Base-by-base conservation (phyloP, 2,797 vertebrate genomes). In the Periophthalmus magnuspinnatus region DNA sequence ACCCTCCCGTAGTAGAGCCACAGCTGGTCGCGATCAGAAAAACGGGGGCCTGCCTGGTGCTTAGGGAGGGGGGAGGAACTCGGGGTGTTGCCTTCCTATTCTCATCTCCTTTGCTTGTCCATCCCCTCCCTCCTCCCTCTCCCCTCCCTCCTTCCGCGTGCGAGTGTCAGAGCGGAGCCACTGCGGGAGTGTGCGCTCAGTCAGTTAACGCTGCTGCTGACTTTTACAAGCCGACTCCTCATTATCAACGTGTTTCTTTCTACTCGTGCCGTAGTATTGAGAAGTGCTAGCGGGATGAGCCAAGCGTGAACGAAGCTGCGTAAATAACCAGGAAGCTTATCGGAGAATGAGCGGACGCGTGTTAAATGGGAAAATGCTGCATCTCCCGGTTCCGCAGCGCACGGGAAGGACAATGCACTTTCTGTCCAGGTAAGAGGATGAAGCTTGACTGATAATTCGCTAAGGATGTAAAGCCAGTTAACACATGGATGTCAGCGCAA, bases 321-420 rank as follows among this genome's bases (percentile, higher is more conserved):
- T 87, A 76, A 86, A 68, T 38, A 71, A 55, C 75, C 50, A 66
- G 84, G 74, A 82, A 82, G 68, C 63, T 17, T 48, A 48, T 63
- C 71, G 83, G 48, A 91, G 80, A 77, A 92, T 94, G 92, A 94
- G 92, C 86, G 92, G 93, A 10, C 92, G 92, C 79, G 92, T 94
- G 80, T 80, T 94, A 77, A 90, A 91, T 84, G 90, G 93, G 71
- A 94, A 94, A 92, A 90, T 90, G 89, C 91, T 93, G 92, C 93
- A 93, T 75, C 85, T 93, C 68, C 86, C 90, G 88, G 84, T 89
- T 60, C 80, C 86, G 87, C 93, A 89, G 88, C 92, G 91, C 82
- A 79, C 86, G 2, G 91, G 87, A 80, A 91, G 92, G 90, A 93
- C 92, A 87, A 92, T 92, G 89, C 93, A 92, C 90, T 93, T 91